A percentile compares a stretch with the other conserved stretches of the same genome.
These are phyloP conservation scores for Catharus minimus DNA, from an alignment of 2,113 vertebrate species.

Conservation along the genomic window DNA sequence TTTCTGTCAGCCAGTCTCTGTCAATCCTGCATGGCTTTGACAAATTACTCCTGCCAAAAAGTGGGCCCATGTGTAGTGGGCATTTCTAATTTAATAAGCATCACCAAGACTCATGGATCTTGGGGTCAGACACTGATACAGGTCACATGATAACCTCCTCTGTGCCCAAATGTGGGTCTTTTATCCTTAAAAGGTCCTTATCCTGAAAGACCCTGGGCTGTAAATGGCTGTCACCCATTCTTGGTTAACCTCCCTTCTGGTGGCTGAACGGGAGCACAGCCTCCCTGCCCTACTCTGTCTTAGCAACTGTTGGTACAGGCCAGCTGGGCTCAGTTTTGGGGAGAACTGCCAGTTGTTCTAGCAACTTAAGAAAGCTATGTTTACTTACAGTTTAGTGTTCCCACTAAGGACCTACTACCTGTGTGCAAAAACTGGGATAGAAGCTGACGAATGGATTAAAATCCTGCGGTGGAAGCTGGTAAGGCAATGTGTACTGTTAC, in stretches of 20 bases:
- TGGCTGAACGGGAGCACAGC: accelerated
- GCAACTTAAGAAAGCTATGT: neutral
- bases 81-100: neutral
- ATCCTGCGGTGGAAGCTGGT: conserved; percentile 95
- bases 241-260: neutral
- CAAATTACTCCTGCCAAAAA: neutral
- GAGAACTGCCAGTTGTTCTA: neutral
- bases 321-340: neutral
- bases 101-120: neutral
- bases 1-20: neutral
- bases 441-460: conserved; percentile 97
- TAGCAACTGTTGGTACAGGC: neutral
- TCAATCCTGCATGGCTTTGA: neutral
- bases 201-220: neutral
- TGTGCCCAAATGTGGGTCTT: neutral
- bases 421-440: conserved; percentile 90
- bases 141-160: neutral
- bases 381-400: conserved; percentile 87
- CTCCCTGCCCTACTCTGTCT: neutral
- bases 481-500: conserved; percentile 33
- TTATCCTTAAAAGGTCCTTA: neutral
- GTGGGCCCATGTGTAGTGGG: neutral
- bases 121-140: neutral
- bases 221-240: neutral
- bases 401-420: conserved; percentile 93